Base-by-base conservation (phyloP, 2,888 invertebrate species). In the Ypsolopha scabrella region DNA sequence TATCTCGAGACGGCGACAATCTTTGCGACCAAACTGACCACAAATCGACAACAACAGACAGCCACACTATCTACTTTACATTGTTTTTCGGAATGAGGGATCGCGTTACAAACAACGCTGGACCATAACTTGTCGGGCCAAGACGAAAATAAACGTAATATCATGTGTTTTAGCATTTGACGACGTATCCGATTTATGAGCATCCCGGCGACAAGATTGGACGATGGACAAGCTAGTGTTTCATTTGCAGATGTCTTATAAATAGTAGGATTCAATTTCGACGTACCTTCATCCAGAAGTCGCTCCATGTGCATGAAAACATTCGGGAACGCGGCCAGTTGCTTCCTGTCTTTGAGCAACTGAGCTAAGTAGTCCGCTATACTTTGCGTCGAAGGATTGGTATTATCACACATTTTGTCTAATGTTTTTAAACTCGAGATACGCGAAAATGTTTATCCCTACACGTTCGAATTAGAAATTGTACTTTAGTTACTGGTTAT, bases 331-430 rank as follows among this genome's bases (percentile, higher is more conserved):
- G 98, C 98, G 76, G 97, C 97, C 85, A 99, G 92, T 90, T 99
- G 98, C 90, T 99, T 99, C 90, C 98, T 96, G 92, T 99, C 99
- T 92, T 99, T 99, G 83, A 99, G 92, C 89, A 99, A 92, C 90
- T 99, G 99, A 83, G 99, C 98, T 91, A 99, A 92, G 90, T 99
- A 99, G 90, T 99, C 99, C 88, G 99, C 97, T 90, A 96, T 95
- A 90, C 96, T 96, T 87, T 96, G 96, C 88, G 96, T 96, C 82
- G 93, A 94, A 72, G 92, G 90, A 82, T 74, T 85, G 78, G 74
- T 86, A 79, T 77, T 82, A 78, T 87, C 87, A 82, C 87, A 86
- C 87, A 87, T 87, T 78, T 77, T 87, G 79, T 75, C 70, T 78
- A 72, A 70, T 66, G 68, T 72, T 68, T 73, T 67, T 63, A 72